Base-by-base conservation (phyloP, 2,797 vertebrate genomes). In the Enteromius paludinosus region DNA sequence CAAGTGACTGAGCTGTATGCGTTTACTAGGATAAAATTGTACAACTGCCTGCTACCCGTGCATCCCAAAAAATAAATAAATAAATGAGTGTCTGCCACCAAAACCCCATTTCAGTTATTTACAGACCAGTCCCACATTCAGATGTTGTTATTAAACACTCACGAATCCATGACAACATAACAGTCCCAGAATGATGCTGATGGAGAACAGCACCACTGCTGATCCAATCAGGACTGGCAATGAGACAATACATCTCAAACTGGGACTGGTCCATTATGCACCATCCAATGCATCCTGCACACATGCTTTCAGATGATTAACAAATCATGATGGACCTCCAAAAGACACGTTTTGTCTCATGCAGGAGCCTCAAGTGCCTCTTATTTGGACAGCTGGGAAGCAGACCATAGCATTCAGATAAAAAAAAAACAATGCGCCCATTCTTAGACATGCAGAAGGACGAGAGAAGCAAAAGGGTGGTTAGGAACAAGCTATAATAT, bases 351-450 rank as follows among this genome's bases (percentile, higher is more conserved):
- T 49, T 59, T 70, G 33, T 72, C 45, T 71, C 71, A 6, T 18
- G 33, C 61, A 72, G 74, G 56, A 65, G 49, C 68, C 83, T 85
- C 78, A 69, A 87, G 85, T 83, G 79, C 33, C 56, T 76, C 79
- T 76, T 78, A 56, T 73, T 84, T 70, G 43, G 86, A 86, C 82
- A 81, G 83, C 78, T 84, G 83, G 74, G 73, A 43, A 38, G 70
- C 64, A 82, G 56, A 72, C 54, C 66, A 49, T 30, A 43, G 30
- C 45, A 62, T 62, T 76, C 41, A 76, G 23, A 65, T 76, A 81
- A 38, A 8, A 62, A 62, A 43, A 70, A 25, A 47, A 90, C 86
- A 88, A 86, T 81, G 83, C 75, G 38, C 20, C 75, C 79, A 79
- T 84, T 87, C 80, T 74, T 35, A 66, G 47, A 28, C 49, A 68